Evolutionary conservation across 1,140 invertebrate species (phyloP).

Genomic region (Macrocentrus cingulum): DNA sequence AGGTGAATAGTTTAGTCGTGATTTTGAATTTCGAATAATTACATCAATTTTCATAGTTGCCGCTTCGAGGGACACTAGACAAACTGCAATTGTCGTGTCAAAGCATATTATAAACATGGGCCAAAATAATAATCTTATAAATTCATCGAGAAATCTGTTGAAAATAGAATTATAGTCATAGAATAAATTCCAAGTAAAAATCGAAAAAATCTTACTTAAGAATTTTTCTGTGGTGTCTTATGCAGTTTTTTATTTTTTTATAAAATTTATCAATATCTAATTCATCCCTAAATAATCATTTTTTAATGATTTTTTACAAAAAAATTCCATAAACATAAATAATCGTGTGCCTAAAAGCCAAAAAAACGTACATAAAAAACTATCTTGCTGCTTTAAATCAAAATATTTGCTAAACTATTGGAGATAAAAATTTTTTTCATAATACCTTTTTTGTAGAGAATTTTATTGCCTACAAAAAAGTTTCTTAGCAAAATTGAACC

Average conservation of each 20-base stretch:
- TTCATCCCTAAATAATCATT: not conserved
- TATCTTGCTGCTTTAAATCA: too few relatives aligned
- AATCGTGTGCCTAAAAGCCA: too few relatives aligned
- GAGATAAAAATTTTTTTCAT: too few relatives aligned
- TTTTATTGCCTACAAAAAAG: too few relatives aligned
- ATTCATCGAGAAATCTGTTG: slow-evolving; percentile 4
- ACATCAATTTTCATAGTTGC: slow-evolving; percentile 39
- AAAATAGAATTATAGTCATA: not conserved
- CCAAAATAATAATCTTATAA: not conserved
- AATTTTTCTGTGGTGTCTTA: slow-evolving; percentile 32
- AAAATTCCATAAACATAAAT: too few relatives aligned
- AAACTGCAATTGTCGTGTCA: slow-evolving; percentile 40
- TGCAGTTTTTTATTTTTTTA: slow-evolving; percentile 26
- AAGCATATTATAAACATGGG: slow-evolving; percentile 47
- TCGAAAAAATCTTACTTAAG: slow-evolving; percentile 21
- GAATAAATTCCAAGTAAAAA: not conserved
- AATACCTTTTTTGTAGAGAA: too few relatives aligned
- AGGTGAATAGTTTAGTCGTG: not conserved
- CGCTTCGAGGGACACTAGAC: slow-evolving; percentile 45
- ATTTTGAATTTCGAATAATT: slow-evolving; percentile 13
- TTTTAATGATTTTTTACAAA: too few relatives aligned
- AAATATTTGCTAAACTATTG: too few relatives aligned
- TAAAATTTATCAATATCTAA: not conserved
- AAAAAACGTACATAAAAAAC: too few relatives aligned
- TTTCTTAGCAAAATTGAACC: too few relatives aligned